Evolutionary conservation across 2,113 vertebrate genomes (phyloP), one percentile per base, ranked within the genome.

Genomic region (Scomber scombrus): DNA sequence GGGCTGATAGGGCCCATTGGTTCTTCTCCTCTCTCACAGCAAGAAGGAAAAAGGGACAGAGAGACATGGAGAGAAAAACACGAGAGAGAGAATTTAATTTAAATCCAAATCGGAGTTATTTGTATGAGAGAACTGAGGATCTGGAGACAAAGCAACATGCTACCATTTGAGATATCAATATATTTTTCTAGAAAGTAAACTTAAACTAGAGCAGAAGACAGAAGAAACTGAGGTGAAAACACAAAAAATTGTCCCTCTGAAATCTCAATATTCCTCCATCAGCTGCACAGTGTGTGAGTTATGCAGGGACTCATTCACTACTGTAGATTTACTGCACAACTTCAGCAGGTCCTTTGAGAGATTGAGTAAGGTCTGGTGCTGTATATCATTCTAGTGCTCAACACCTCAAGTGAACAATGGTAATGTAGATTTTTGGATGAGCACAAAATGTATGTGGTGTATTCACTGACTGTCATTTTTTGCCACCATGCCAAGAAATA

Each of bases 1-100:
- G 88, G 90, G 81, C 86, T 55, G 75, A 81, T 66, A 82, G 91
- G 90, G 85, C 87, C 88, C 91, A 90, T 84, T 89, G 87, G 70
- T 86, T 92, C 74, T 57, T 85, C 76, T 69, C 64, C 63, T 81
- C 74, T 80, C 71, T 72, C 66, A 75, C 75, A 87, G 77, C 21
- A 14, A 82, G 71, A 72, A 18, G 58, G 58, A 73, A 55, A 68
- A 45, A 46, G 47, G 40, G 78, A 73, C 29, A 68, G 29, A 67
- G 18, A 72, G 23, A 46, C 19, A 10, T 0, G 60, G 29, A 26
- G 54, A 46, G 19, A 52, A 6, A 51, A 19, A 26, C 3, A 26
- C 64, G 0, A 47, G 47, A 15, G 11, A 18, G 49, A 31, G 11
- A 52, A 54, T 55, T 64, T 13, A 9, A 64, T 67, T 19, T 75